Percentiles rank a stretch among this genome's conserved stretches.
These are phyloP conservation scores for Hexactinellida sp. DNA, from an alignment of 37 sponge, comb jelly and placozoan genomes.

Conservation along the genomic window DNA sequence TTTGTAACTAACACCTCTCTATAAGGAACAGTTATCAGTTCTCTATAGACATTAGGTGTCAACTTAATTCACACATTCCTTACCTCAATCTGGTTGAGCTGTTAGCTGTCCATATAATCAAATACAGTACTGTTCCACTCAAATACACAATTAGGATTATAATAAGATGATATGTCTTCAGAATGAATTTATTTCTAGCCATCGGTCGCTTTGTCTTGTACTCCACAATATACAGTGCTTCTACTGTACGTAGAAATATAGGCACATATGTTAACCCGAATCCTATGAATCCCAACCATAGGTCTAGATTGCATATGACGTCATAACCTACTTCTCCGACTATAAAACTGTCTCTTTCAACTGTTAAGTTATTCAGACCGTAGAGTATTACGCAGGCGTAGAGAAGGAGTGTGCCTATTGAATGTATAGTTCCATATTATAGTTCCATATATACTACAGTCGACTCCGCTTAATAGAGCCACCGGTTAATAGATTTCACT, in stretches of 20 bases:
- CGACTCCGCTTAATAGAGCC: too few relatives aligned
- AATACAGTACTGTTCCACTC: neutral
- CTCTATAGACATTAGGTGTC: too few relatives aligned
- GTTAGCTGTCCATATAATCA: constrained; percentile 1
- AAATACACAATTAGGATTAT: neutral
- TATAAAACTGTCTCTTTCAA: neutral
- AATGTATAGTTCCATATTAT: neutral
- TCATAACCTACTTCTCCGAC: neutral
- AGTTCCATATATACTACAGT: neutral
- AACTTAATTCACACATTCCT: too few relatives aligned
- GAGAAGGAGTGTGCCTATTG: neutral
- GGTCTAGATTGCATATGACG: neutral
- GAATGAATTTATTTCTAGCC: neutral
- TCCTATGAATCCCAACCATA: constrained; percentile 3
- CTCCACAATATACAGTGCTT: neutral
- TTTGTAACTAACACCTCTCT: too few relatives aligned
- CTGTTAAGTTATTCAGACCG: neutral
- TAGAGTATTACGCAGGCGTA: neutral
- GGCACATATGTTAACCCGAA: neutral
- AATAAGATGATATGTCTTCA: neutral
- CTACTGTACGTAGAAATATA: neutral
- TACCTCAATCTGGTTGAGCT: neutral
- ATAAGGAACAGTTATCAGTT: too few relatives aligned
- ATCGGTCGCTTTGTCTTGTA: neutral
- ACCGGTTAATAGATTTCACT: too few relatives aligned